A percentile compares a stretch with the other conserved stretches of the same genome.
These are phyloP conservation scores for Lutjanus argentimaculatus DNA, from an alignment of 2,797 vertebrate species.

Conservation along the genomic window DNA sequence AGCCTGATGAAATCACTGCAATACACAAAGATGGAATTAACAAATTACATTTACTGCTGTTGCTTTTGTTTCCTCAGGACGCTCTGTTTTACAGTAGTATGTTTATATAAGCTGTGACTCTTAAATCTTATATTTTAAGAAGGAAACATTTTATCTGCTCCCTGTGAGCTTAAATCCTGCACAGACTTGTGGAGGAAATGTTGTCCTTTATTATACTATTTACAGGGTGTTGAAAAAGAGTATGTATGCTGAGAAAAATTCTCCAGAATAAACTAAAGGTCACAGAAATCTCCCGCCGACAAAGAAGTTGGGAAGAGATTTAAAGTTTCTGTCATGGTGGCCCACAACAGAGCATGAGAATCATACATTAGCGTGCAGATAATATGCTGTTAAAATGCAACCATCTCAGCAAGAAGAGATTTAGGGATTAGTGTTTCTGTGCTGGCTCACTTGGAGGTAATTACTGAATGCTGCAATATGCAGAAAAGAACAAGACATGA, in stretches of 20 bases:
- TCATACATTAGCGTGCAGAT: conserved; percentile 43
- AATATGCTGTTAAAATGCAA: conserved; percentile 64
- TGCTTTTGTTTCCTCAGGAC: neutral
- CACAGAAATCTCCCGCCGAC: conserved; percentile 9
- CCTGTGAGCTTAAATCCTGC: neutral
- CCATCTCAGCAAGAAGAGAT: conserved; percentile 52
- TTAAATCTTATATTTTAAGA: neutral
- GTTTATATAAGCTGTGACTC: neutral
- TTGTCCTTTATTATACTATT: neutral
- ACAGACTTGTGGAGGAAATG: neutral
- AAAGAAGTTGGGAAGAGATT: conserved; percentile 3
- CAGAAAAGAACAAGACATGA: conserved; percentile 36
- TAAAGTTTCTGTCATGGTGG: conserved; percentile 23
- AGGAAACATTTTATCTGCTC: neutral
- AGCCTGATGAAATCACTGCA: conserved; percentile 4
- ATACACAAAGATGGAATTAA: conserved; percentile 4
- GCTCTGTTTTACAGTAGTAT: neutral
- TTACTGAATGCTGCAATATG: conserved; percentile 52
- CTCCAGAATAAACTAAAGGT: conserved; percentile 17
- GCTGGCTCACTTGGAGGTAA: conserved; percentile 39
- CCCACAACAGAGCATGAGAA: conserved; percentile 38
- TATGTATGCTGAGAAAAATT: neutral
- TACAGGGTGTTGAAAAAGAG: neutral
- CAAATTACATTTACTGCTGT: neutral
- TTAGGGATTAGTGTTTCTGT: conserved; percentile 62